A percentile compares a stretch with the other conserved stretches of the same genome.
These are phyloP conservation scores for Acleris emargana DNA, from an alignment of 2,888 invertebrate genomes.

Conservation along the genomic window DNA sequence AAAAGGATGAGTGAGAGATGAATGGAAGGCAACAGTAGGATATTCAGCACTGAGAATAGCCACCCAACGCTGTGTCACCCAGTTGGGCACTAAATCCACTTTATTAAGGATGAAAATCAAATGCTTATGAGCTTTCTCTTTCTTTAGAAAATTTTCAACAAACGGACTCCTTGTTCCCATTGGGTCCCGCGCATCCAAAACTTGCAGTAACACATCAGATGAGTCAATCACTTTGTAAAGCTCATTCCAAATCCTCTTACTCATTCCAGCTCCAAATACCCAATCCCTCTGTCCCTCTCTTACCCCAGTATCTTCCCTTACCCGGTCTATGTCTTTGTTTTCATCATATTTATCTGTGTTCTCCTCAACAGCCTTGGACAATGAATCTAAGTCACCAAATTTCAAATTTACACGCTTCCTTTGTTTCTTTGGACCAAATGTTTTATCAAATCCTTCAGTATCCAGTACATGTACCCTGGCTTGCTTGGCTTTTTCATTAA, in stretches of 20 bases:
- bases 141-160: conserved; percentile 95
- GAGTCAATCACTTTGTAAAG: conserved; percentile 99
- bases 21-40: conserved; percentile 99
- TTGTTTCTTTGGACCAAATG: conserved; percentile 97
- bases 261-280: conserved; percentile 98
- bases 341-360: conserved; percentile 90
- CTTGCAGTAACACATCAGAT: conserved; percentile 97
- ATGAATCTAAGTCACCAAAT: conserved; percentile 89
- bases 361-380: conserved; percentile 89
- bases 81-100: conserved; percentile 97
- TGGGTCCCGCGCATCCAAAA: conserved; percentile 98
- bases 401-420: conserved; percentile 94
- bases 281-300: conserved; percentile 94
- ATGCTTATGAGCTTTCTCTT: conserved; percentile 98
- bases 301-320: conserved; percentile 91
- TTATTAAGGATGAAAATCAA: conserved; percentile 98
- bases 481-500: conserved; percentile 96
- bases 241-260: conserved; percentile 99
- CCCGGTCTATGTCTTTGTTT: conserved; percentile 92
- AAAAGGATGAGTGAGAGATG: conserved; percentile 99
- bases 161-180: conserved; percentile 97
- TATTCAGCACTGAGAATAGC: conserved; percentile 96
- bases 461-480: conserved; percentile 97
- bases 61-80: conserved; percentile 99
- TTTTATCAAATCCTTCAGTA: conserved; percentile 96